phyloP scores from a whole-genome alignment of 2,888 invertebrate species.

The Meiosimyza decipiens region DNA sequence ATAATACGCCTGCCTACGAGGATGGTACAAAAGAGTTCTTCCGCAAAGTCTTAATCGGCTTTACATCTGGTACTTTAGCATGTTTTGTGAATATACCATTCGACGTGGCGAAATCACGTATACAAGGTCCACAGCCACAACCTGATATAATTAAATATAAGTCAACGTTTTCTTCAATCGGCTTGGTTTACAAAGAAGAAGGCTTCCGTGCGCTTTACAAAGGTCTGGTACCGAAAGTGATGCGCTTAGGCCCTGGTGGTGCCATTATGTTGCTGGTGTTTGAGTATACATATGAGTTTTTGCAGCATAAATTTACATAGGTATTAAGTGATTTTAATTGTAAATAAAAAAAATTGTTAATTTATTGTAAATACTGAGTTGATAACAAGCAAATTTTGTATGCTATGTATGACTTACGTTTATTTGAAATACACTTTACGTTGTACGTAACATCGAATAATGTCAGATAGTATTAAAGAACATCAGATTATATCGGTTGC shows the following conservation, averaged over 20 bases:
- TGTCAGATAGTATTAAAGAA: too few species aligned
- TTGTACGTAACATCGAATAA: too few species aligned
- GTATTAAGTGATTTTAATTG: background rate
- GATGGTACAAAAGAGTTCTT: slow-evolving; percentile 78
- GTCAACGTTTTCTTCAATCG: slow-evolving; percentile 79
- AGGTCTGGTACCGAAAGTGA: slow-evolving; percentile 89
- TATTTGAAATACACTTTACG: too few species aligned
- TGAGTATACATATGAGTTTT: slow-evolving; percentile 83
- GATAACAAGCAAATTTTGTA: too few species aligned
- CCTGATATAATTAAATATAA: slow-evolving; percentile 80
- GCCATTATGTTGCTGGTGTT: slow-evolving; percentile 95
- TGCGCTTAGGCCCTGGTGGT: slow-evolving; percentile 92
- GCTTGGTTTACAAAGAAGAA: slow-evolving; percentile 84
- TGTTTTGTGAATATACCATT: slow-evolving; percentile 94
- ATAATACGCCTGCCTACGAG: slow-evolving; percentile 74
- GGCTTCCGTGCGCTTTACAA: slow-evolving; percentile 91
- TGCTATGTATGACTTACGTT: too few species aligned
- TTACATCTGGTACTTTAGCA: slow-evolving; percentile 86
- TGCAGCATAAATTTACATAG: slow-evolving; percentile 69
- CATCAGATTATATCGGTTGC: too few species aligned
- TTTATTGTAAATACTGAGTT: too few species aligned
- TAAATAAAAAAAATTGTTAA: background rate
- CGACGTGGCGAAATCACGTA: slow-evolving; percentile 95
- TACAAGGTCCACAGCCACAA: slow-evolving; percentile 90
- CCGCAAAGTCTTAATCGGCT: slow-evolving; percentile 84